These are phyloP conservation scores for Drosophila orena DNA, from an alignment of 1,140 invertebrate species.

Conservation along the genomic window DNA sequence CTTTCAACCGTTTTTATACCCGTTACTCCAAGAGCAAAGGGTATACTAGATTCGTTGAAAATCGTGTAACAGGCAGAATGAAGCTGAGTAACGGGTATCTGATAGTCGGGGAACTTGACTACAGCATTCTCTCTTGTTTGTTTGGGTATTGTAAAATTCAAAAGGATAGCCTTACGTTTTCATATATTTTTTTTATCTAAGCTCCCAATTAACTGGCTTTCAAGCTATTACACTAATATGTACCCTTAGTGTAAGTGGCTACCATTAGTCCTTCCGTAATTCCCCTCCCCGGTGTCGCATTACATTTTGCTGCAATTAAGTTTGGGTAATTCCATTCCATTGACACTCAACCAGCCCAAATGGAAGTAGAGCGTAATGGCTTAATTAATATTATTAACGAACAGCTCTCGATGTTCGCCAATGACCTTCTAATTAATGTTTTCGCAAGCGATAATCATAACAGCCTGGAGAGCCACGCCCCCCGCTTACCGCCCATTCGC, in stretches of 20 bases:
- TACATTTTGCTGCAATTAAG: slow-evolving; percentile 45
- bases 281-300: not conserved
- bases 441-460: slow-evolving; percentile 46
- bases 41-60: too few species aligned
- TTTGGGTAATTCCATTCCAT: slow-evolving; percentile 20
- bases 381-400: slow-evolving; percentile 76
- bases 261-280: slow-evolving; percentile 6
- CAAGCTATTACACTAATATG: not conserved
- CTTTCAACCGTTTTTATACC: not conserved
- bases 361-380: slow-evolving; percentile 46
- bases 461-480: slow-evolving; percentile 33
- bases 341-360: slow-evolving; percentile 27
- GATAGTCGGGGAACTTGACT: too few species aligned
- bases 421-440: slow-evolving; percentile 69
- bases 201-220: not conserved
- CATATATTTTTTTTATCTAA: too few species aligned
- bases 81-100: too few species aligned
- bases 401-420: slow-evolving; percentile 40
- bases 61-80: too few species aligned
- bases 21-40: too few species aligned
- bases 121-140: too few species aligned
- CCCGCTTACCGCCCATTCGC: slow-evolving; percentile 19
- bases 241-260: slow-evolving; percentile 3
- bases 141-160: not conserved
- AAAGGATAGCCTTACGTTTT: not conserved